Percentiles rank a stretch among this genome's conserved stretches.
phyloP scores from a whole-genome alignment of 2,113 vertebrate genomes.

The Ptychochromis oligacanthus region DNA sequence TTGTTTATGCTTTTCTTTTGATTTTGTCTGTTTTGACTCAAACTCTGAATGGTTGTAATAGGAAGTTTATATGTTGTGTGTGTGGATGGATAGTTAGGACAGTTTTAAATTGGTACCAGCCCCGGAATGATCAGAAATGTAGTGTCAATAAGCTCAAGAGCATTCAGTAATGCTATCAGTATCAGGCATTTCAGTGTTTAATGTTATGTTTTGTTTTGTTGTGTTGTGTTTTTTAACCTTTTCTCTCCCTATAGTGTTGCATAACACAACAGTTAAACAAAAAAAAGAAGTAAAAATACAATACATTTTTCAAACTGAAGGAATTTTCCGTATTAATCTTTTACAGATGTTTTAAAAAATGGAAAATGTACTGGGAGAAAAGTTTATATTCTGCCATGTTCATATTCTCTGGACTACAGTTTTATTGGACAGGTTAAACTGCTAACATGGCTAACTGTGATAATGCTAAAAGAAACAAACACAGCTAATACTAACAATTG shows the following conservation, averaged over 20 bases:
- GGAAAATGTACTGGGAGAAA: no score
- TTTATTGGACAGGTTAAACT: not conserved
- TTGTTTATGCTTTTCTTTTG: constrained; percentile 37
- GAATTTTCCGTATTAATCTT: no score
- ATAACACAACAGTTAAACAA: no score
- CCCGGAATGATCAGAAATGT: not conserved
- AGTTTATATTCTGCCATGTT: no score
- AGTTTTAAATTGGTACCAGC: not conserved
- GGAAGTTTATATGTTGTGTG: not conserved
- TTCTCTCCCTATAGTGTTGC: not conserved
- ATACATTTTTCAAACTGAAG: no score
- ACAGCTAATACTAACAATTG: not conserved
- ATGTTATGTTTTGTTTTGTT: not conserved
- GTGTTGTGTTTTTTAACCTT: not conserved
- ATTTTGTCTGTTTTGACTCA: not conserved
- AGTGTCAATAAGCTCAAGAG: not conserved
- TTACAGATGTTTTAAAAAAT: no score
- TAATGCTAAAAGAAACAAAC: not conserved
- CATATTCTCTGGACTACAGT: not conserved
- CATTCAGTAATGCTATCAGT: not conserved
- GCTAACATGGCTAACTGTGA: not conserved
- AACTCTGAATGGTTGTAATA: not conserved
- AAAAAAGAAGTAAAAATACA: no score
- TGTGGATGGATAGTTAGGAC: not conserved
- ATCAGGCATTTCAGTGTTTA: not conserved